Evolutionary conservation across 2,797 vertebrate species (phyloP), one percentile per base, ranked within the genome.

Genomic region (Leucoraja ocellata): DNA sequence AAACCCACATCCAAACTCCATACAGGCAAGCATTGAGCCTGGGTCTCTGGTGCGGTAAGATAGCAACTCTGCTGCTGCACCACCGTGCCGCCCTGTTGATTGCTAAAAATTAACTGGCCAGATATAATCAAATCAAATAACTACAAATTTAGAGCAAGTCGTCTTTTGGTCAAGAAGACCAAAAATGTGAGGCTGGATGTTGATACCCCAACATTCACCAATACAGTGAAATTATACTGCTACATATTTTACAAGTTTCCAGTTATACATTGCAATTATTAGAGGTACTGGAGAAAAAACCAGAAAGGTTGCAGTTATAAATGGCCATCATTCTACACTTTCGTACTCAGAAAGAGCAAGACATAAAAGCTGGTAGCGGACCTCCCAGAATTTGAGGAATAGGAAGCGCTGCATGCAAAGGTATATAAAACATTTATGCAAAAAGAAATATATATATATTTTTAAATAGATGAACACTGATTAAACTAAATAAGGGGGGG

Each of bases 111-210:
- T 23, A 84, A 58, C 25, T 61, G 54, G 54, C 46, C 81, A 81
- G 79, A 54, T 39, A 46, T 39, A 84, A 61, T n/a, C 58, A 86
- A 86, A 86, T 86, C n/a, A 86, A 86, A 86, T 32, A 13, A 86
- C n/a, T 61, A 13, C 54, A 84, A 14, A 84, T 61, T 86, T 86
- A 28, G 28, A 63, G 28, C 10, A 28, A 63, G 83, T 63, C 25
- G 63, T 3, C 58, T 84, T 58, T 63, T 63, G n/a, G 61, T n/a
- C 9, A 86, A n/a, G 11, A 86, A 58, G 54, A 61, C 0, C 25
- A 58, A 54, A 2, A 61, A 18, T 61, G 54, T 84, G 54, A 84
- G 4, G 23, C 81, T 58, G 25, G 23, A 28, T 76, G 23, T 76
- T 76, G 25, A 76, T 76, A 25, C 74, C 25, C 23, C 16, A 84